Percentiles rank a stretch among this genome's conserved stretches.
phyloP scores from a whole-genome alignment of 2,797 vertebrate species.

The Gallirallus australis region DNA sequence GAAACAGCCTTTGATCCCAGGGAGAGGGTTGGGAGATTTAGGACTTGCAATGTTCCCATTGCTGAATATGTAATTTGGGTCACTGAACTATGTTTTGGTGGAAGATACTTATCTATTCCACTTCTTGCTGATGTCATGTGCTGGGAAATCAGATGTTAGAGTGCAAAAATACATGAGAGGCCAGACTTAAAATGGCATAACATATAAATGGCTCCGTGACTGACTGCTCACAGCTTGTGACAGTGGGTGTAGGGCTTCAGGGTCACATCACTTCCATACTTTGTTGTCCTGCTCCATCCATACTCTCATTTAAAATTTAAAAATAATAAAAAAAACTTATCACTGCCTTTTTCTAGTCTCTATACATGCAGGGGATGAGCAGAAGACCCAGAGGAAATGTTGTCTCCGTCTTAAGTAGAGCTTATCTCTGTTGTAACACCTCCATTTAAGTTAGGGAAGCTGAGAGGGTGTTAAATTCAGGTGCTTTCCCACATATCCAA shows the following conservation, averaged over 20 bases:
- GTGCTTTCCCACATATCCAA: not conserved
- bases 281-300: not conserved
- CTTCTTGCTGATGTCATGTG: constrained; percentile 64
- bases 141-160: constrained; percentile 63
- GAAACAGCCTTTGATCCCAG: constrained; percentile 21
- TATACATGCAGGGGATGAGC: not conserved
- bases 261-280: not conserved
- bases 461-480: not conserved
- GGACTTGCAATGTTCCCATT: not conserved
- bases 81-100: constrained; percentile 50
- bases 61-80: constrained; percentile 59
- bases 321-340: not conserved
- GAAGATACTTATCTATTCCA: constrained; percentile 47
- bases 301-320: not conserved
- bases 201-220: not conserved
- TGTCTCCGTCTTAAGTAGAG: not conserved
- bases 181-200: not conserved
- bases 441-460: not conserved
- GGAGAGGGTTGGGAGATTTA: constrained; percentile 4
- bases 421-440: not conserved
- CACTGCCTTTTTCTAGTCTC: not conserved
- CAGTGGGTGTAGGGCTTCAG: not conserved
- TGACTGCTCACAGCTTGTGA: not conserved
- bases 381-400: not conserved
- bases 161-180: constrained; percentile 48